Evolutionary conservation across 1,140 invertebrate species (phyloP).

Genomic region (Potamilus streckersoni): DNA sequence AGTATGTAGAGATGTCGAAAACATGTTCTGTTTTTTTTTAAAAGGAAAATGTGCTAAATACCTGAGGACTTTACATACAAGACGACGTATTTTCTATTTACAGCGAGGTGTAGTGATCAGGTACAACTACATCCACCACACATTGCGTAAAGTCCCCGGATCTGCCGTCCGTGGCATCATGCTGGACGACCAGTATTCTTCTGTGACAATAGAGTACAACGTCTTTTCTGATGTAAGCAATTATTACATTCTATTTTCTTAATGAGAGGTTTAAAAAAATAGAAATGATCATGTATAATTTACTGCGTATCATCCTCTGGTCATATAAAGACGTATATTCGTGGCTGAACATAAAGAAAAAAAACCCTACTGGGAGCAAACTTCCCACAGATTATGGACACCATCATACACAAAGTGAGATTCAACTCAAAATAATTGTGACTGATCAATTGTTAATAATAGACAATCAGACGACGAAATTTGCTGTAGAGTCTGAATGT

Average conservation of each 20-base stretch:
- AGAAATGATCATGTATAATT: too few relatives aligned
- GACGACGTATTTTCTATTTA: neutral
- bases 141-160: slow-evolving; percentile 31
- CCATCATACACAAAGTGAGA: too few relatives aligned
- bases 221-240: slow-evolving; percentile 39
- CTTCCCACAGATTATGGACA: too few relatives aligned
- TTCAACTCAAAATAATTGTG: too few relatives aligned
- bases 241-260: neutral
- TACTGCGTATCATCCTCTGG: too few relatives aligned
- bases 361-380: too few relatives aligned
- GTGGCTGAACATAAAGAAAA: too few relatives aligned
- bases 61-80: neutral
- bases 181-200: slow-evolving; percentile 42
- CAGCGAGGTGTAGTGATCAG: slow-evolving; percentile 36
- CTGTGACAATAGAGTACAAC: slow-evolving; percentile 35
- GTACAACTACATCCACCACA: slow-evolving; percentile 37
- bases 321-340: too few relatives aligned
- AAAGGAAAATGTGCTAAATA: neutral
- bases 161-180: slow-evolving; percentile 39
- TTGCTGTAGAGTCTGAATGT: too few relatives aligned
- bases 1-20: neutral
- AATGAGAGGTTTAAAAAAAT: too few relatives aligned
- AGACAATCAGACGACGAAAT: too few relatives aligned
- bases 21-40: neutral
- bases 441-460: too few relatives aligned